Percentiles rank a stretch among this genome's conserved stretches.
Conservation (phyloP, 2,888 invertebrate species). For the Falcaria lacertinaria region DNA sequence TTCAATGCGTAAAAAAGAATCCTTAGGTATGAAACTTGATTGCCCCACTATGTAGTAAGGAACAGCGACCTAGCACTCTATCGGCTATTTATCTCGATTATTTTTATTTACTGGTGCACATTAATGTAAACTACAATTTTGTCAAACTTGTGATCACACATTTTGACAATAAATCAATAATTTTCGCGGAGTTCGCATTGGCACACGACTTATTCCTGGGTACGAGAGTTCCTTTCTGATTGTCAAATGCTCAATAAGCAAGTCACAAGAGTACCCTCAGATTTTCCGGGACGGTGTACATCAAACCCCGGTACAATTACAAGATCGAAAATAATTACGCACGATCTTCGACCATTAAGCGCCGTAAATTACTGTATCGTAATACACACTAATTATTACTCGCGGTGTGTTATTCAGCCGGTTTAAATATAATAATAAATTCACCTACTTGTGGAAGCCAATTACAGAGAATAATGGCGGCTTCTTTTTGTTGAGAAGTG, state of each 20-base stretch:
- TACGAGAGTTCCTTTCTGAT: conserved; percentile 12
- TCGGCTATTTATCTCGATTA: too few relatives aligned
- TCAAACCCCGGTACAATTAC: conserved; percentile 27
- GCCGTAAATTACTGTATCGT: conserved; percentile 55
- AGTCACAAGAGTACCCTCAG: conserved; percentile 10
- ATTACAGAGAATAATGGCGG: conserved; percentile 20
- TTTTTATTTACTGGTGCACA: too few relatives aligned
- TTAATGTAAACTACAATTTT: too few relatives aligned
- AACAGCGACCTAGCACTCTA: too few relatives aligned
- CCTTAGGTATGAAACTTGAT: too few relatives aligned
- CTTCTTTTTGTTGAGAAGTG: conserved; percentile 1
- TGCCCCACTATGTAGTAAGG: too few relatives aligned
- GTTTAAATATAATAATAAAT: conserved; percentile 39
- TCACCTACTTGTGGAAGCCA: conserved; percentile 32
- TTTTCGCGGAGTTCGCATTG: too few relatives aligned
- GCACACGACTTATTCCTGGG: too few relatives aligned
- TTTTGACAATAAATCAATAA: too few relatives aligned
- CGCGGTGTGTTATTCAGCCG: conserved; percentile 34
- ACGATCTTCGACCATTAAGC: conserved; percentile 52
- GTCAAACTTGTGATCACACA: too few relatives aligned
- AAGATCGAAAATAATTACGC: conserved; percentile 53
- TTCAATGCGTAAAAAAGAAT: too few relatives aligned
- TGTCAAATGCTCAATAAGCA: conserved; percentile 18
- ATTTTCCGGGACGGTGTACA: neutral
- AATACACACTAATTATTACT: conserved; percentile 47